phyloP scores from a whole-genome alignment of 2,797 vertebrate species.

The Phaenicophaeus curvirostris region DNA sequence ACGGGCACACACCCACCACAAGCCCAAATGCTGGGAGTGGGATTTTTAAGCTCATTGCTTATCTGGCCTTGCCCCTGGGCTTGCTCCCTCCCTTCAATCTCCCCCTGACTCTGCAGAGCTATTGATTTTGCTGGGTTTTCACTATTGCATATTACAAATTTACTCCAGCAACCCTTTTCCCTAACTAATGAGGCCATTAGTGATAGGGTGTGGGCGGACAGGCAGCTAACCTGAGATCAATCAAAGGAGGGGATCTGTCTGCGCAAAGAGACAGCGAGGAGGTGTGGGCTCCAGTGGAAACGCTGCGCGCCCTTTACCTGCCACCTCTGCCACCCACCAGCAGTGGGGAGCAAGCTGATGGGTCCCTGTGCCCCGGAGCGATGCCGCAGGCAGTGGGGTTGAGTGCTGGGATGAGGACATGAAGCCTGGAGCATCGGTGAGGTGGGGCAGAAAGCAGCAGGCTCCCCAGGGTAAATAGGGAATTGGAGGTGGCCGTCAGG shows the following conservation, averaged over 20 bases:
- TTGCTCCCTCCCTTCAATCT: not conserved
- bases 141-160: not conserved
- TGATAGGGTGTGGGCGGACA: not conserved
- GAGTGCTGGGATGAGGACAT: not conserved
- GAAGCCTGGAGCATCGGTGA: not conserved
- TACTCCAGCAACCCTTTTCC: conserved; percentile 28
- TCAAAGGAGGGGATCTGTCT: not conserved
- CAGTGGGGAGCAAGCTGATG: not conserved
- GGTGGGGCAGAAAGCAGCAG: not conserved
- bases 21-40: not conserved
- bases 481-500: rapidly evolving
- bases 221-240: not conserved
- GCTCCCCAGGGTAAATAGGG: not conserved
- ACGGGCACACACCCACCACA: not conserved
- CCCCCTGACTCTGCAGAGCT: not conserved
- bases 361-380: rapidly evolving
- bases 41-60: not conserved
- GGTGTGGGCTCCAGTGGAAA: rapidly evolving
- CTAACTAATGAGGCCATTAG: conserved; percentile 56
- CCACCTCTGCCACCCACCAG: not conserved
- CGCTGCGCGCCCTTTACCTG: rapidly evolving
- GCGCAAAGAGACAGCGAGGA: not conserved
- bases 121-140: conserved; percentile 8
- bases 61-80: not conserved
- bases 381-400: not conserved